Base-by-base conservation (phyloP, 2,797 vertebrate genomes). In the Pygocentrus nattereri region DNA sequence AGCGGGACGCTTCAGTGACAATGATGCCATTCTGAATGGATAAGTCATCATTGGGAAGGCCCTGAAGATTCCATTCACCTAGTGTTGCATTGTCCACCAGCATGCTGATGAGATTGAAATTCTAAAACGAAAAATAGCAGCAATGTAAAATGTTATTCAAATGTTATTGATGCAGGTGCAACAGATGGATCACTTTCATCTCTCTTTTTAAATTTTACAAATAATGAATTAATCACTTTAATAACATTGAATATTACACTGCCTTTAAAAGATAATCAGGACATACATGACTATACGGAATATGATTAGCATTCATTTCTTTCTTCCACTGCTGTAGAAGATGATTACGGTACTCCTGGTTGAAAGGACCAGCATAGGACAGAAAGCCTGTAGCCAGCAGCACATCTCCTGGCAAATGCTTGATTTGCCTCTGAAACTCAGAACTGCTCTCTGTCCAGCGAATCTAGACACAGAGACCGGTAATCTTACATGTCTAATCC, bases 1-100 rank as follows among this genome's bases (percentile, higher is more conserved):
- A 97, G 68, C 95, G 93, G 10, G 95, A 93, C 0, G 95, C 94
- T 86, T 94, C 95, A 2, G 94, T 96, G 80, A 96, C 96, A 71
- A 96, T 95, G 15, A 97, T 96, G 82, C 95, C 96, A 16, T 97
- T 97, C 87, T 97, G 95, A 84, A 96, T 91, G 59, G 96, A 97
- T 79, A 97, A 92, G 56, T 96, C 95, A 75, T 97, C 95, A 1
- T 89, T 94, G 15, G 96, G 96, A 74, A 97, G 88, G 71, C 96
- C 96, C 87, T 97, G 96, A 58, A 97, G 93, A 72, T 92, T 95
- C 96, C 96, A 97, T 81, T 96, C 96, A 67, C 93, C 90, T 84
- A 95, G 90, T 1, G 95, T 95, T 82, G 94, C 81, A 67, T 91
- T 94, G 90, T 96, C 96, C 85, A 96, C 94, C 86, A 96, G 92